phyloP scores from a whole-genome alignment of 2,888 invertebrate species.

The Ptychoptera contaminata region DNA sequence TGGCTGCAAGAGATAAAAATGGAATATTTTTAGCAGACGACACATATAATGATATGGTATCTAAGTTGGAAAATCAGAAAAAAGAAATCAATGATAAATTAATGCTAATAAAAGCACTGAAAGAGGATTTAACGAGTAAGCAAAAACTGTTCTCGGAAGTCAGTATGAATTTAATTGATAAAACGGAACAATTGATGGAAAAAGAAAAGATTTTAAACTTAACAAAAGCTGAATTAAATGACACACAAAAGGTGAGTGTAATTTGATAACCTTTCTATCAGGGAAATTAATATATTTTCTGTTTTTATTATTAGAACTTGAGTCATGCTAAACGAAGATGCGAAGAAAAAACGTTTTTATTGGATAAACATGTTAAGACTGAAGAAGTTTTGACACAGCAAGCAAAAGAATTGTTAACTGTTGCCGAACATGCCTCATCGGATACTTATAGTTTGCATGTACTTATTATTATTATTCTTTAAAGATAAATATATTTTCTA shows the following conservation, averaged over 20 bases:
- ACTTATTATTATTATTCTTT: slow-evolving; percentile 27
- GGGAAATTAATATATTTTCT: neutral
- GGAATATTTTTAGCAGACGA: slow-evolving; percentile 77
- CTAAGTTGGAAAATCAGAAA: slow-evolving; percentile 45
- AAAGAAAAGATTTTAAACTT: slow-evolving; percentile 35
- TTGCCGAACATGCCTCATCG: too few relatives aligned
- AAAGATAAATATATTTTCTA: slow-evolving; percentile 31
- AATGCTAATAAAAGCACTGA: slow-evolving; percentile 46
- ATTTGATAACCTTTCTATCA: slow-evolving; percentile 9
- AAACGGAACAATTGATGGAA: slow-evolving; percentile 33
- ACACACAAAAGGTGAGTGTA: slow-evolving; percentile 27
- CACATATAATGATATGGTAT: slow-evolving; percentile 56
- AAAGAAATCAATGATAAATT: slow-evolving; percentile 55
- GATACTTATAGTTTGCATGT: slow-evolving; percentile 47
- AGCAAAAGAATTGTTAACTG: too few relatives aligned
- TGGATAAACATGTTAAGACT: too few relatives aligned
- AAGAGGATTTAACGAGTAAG: slow-evolving; percentile 47
- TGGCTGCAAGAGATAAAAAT: slow-evolving; percentile 72
- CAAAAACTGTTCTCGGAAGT: slow-evolving; percentile 38
- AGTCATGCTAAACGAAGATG: slow-evolving; percentile 33
- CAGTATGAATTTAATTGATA: slow-evolving; percentile 30
- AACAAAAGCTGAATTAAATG: slow-evolving; percentile 31
- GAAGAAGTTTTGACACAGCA: too few relatives aligned
- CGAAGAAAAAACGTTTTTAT: too few relatives aligned
- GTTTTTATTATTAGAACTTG: slow-evolving; percentile 15